phyloP scores from a whole-genome alignment of 2,888 invertebrate genomes.

The Mesopsocus fuscifrons region DNA sequence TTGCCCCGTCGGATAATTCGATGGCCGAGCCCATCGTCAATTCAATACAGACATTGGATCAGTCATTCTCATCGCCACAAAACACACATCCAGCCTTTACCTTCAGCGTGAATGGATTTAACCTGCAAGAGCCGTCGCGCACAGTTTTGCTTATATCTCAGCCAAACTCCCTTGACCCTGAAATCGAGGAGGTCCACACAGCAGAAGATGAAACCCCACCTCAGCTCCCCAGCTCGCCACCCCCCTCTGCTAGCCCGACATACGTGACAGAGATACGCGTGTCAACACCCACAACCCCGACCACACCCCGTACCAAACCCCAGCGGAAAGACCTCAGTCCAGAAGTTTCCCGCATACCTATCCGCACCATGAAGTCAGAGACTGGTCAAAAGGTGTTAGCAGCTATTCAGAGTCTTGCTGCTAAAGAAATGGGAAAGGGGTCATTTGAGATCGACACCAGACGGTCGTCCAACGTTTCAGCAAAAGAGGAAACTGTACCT shows the following conservation, averaged over 20 bases:
- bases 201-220: constrained; percentile 22
- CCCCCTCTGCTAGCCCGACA: constrained; percentile 28
- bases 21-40: no score
- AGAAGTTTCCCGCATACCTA: constrained; percentile 1
- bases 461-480: neutral
- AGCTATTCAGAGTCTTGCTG: neutral
- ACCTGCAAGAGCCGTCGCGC: neutral
- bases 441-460: neutral
- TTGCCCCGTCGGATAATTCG: no score
- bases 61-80: no score
- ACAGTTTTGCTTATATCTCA: constrained; percentile 3
- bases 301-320: neutral
- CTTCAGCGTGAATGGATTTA: constrained; percentile 1
- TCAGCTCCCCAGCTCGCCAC: constrained; percentile 25
- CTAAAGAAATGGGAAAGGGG: neutral
- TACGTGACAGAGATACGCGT: constrained; percentile 60
- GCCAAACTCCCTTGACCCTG: constrained; percentile 11
- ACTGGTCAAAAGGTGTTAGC: constrained; percentile 6
- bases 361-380: constrained; percentile 2
- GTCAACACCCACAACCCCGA: constrained; percentile 17
- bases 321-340: neutral
- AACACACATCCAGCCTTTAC: neutral
- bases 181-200: constrained; percentile 21
- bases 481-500: neutral
- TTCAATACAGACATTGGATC: no score